Base-by-base conservation (phyloP, 1,140 invertebrate genomes). In the Stegodyphus mimosarum region DNA sequence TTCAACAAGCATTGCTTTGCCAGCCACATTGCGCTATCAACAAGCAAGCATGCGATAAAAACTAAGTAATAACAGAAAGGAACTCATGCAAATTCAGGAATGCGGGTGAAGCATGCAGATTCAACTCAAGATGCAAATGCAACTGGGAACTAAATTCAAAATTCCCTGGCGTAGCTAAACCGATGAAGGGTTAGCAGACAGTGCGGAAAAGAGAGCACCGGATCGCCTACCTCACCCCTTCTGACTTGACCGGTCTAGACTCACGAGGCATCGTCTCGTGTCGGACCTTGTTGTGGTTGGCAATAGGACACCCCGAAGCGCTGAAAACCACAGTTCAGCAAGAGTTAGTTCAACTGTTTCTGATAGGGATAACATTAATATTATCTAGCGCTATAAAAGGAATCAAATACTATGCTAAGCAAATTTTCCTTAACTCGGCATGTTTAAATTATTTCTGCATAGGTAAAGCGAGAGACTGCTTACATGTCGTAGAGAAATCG, bases 291-390 rank as follows among this genome's bases (percentile, higher is more conserved):
- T 67, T 83, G 52, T 83, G 79, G 72, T 87, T 83, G 71, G 85
- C 86, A 66, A 87, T 87, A 18, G 87, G 87, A 67, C 87, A 87
- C 70, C 87, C 87, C 49, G 86, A 87, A 33, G 85, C 85, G 53
- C 87, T 91, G 73, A 83, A 81, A 83, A 83, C 80, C 80, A 74
- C 63, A 83, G 80, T 74, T 64, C 48, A 67, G 33, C 70, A 83
- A 52, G 71, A 73, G 48, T 83, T 83, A 72, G 78, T 79, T 79
- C 66, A 77, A 67, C 48, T 33, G 33, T 33, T 33, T 33, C 33
- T 33, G 33, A 33, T 33, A 33, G 33, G 33, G 33, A 33, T 33
- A 49, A 51, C 49, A 51, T 51, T 51, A 72, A n/a, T 50, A 72
- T 72, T 72, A 72, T n/a, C 49, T 72, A 72, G 50, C 50, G 6